Conservation (phyloP, 2,113 vertebrate species). For the Ursus arctos region DNA sequence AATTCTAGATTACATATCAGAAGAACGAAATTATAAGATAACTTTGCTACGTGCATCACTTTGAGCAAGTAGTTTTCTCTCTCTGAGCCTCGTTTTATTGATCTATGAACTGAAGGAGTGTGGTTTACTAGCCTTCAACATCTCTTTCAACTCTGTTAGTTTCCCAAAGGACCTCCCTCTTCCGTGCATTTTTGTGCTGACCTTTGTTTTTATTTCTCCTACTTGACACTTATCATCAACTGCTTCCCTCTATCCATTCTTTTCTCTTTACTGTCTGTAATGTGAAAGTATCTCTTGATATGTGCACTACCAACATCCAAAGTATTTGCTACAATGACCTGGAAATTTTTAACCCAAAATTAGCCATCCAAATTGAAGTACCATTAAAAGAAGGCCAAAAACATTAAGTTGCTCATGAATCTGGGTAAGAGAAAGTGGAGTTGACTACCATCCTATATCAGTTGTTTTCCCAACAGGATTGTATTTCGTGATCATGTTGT, state of each 20-base stretch:
- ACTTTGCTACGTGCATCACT: neutral
- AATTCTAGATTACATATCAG: neutral
- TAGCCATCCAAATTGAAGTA: neutral
- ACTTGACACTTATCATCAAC: neutral
- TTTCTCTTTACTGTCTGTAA: conserved; percentile 2
- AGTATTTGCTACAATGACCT: neutral
- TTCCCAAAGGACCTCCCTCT: neutral
- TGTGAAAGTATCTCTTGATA: neutral
- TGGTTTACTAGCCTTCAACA: conserved; percentile 15
- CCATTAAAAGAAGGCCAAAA: conserved; percentile 46
- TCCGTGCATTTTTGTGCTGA: neutral
- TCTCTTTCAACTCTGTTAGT: neutral
- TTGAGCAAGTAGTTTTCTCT: neutral
- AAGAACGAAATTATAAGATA: conserved; percentile 36
- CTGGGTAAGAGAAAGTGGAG: neutral
- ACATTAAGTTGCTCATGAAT: neutral
- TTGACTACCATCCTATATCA: neutral
- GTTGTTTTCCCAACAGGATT: neutral
- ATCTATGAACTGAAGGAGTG: neutral
- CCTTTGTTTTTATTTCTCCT: conserved; percentile 21
- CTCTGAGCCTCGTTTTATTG: neutral
- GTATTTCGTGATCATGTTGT: neutral
- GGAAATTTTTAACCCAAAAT: neutral
- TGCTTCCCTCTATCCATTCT: conserved; percentile 4
- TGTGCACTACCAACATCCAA: conserved; percentile 30